A percentile compares a stretch with the other conserved stretches of the same genome.
phyloP scores from a whole-genome alignment of 2,797 vertebrate genomes.

The Otus scops region DNA sequence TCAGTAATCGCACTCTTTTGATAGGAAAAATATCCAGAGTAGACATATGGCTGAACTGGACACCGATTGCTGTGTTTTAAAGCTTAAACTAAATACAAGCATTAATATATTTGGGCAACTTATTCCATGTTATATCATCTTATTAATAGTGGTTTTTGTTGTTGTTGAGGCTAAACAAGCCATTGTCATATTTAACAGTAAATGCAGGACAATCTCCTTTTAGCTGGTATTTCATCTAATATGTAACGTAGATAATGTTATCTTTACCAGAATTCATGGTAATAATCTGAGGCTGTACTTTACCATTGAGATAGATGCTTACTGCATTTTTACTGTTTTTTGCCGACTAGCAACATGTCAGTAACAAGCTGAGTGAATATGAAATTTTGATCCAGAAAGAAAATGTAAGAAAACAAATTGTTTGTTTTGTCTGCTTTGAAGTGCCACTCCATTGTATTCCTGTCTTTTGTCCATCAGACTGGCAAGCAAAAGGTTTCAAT shows the following conservation, averaged over 20 bases:
- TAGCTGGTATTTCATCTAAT: not conserved
- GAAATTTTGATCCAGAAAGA: not conserved
- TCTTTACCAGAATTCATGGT: not conserved
- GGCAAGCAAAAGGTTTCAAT: not conserved
- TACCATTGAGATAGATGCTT: not conserved
- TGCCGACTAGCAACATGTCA: not conserved
- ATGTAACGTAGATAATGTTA: not conserved
- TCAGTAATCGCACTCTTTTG: not conserved
- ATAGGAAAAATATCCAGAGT: not conserved
- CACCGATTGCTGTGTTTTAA: not conserved
- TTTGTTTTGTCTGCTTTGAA: conserved; percentile 7
- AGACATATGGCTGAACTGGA: not conserved
- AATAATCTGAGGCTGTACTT: not conserved
- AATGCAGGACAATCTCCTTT: not conserved
- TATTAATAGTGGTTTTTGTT: not conserved
- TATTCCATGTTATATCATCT: not conserved
- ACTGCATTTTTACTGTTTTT: not conserved
- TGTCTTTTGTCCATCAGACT: not conserved
- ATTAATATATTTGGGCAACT: not conserved
- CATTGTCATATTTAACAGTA: not conserved
- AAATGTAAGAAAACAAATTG: not conserved
- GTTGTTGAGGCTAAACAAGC: not conserved
- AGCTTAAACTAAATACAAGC: not conserved
- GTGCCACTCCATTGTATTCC: not conserved
- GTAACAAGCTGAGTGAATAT: not conserved